Percentiles rank a stretch among this genome's conserved stretches.
Evolutionary conservation across 2,888 invertebrate species (phyloP).

Genomic region (Cantharis lateralis): DNA sequence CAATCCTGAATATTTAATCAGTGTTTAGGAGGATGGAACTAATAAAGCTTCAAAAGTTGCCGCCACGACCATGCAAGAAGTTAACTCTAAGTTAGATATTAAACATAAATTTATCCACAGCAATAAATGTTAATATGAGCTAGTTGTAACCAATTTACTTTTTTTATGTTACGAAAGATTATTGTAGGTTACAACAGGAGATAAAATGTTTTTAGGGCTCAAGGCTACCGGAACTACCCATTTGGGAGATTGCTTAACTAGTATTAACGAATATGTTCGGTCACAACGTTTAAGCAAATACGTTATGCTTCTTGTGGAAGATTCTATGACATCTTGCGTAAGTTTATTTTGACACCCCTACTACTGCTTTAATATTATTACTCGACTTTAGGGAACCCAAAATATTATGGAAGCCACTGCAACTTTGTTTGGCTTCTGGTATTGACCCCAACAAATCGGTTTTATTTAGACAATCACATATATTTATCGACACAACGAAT

Average conservation of each 20-base stretch:
- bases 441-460: constrained; percentile 79
- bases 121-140: neutral
- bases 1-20: constrained; percentile 66
- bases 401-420: constrained; percentile 81
- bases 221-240: constrained; percentile 95
- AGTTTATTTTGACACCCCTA: neutral
- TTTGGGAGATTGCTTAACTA: constrained; percentile 96
- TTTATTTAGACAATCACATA: constrained; percentile 86
- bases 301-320: constrained; percentile 83
- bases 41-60: constrained; percentile 63
- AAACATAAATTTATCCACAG: neutral
- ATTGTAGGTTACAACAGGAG: constrained; percentile 33
- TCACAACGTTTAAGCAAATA: constrained; percentile 75
- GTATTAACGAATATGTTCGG: constrained; percentile 83
- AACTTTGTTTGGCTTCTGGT: constrained; percentile 86
- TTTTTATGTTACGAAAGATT: neutral
- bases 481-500: constrained; percentile 84
- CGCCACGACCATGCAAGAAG: constrained; percentile 61
- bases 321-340: constrained; percentile 84
- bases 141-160: neutral
- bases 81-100: constrained; percentile 61
- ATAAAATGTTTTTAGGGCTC: constrained; percentile 86
- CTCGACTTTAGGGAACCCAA: constrained; percentile 61
- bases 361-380: neutral
- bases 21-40: constrained; percentile 65